Evolutionary conservation across 2,113 vertebrate genomes (phyloP), one percentile per base, ranked within the genome.

Genomic region (Epinephelus moara): DNA sequence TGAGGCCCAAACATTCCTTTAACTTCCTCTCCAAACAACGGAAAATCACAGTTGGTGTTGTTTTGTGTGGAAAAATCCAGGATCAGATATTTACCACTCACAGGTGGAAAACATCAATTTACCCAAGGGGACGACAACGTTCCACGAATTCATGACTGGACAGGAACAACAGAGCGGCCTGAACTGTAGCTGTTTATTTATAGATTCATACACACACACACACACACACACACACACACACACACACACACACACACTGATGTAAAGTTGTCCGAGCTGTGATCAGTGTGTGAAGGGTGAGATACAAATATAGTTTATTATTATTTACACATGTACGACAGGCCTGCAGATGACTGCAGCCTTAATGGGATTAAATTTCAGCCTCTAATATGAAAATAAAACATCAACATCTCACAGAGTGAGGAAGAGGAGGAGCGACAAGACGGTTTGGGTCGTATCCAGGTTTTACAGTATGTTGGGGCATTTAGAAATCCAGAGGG

Each of bases 31-130:
- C 59, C 40, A 67, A 88, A 84, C 23, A 91, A 70, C 4, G 42
- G 45, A 88, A 78, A 86, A 84, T 52, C 40, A 27, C 62, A 9
- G 42, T 25, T 37, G 64, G 49, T 50, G 40, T n/a, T 72, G 40
- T 81, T 83, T 61, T 62, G 53, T 56, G 60, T 75, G 71, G 82
- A 85, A 86, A 80, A 86, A 30, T 52, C 70, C 70, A 42, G 19
- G 53, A 69, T 75, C 49, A 63, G 66, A 70, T 60, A 67, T 85
- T 72, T 75, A 67, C 49, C n/a, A 70, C 63, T 73, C 76, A 63
- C 72, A 85, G 66, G 81, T 88, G 82, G 82, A 87, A 80, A 85
- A 53, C 73, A 74, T 62, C 59, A 61, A 14, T 82, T 82, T 67
- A 6, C 77, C 70, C 25, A 0, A 49, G 70, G 67, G 76, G 27